Evolutionary conservation across 2,888 invertebrate genomes (phyloP), one percentile per base, ranked within the genome.

Genomic region (Brachylomia viminalis): DNA sequence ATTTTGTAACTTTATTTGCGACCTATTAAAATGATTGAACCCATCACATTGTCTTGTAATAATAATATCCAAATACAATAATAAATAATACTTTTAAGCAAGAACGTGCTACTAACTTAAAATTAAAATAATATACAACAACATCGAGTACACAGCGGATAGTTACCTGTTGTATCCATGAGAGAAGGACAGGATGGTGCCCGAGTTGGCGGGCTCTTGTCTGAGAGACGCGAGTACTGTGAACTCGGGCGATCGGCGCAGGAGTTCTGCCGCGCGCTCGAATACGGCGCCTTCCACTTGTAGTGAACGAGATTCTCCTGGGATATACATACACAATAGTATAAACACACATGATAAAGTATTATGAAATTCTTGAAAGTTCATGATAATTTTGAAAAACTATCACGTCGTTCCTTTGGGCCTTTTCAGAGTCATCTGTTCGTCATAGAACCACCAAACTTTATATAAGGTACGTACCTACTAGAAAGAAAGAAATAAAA

Each of bases 171-270:
- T 98, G 95, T 97, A 97, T 91, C 98, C 98, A 94, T 98, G 98
- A 82, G 98, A 98, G 96, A 98, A 98, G 90, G 98, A 98, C 89
- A 98, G 97, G 90, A 98, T 98, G 88, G 98, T 98, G 92, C 98
- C 98, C 84, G 98, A 98, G 96, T 98, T 98, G 90, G 97, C 97
- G 87, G 97, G 97, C 94, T 98, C 98, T 95, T 98, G 98, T 82
- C 97, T 97, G 83, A 98, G 95, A 90, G 97, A 97, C 76, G 98
- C 98, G 88, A 98, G 97, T 92, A 98, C 97, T 81, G 98, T 98
- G 96, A 98, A 98, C 96, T 98, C 98, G 79, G 98, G 97, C 90
- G 98, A 98, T 91, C 97, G 97, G 82, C 97, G 97, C 92, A 98
- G 96, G 90, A 98, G 95, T 89, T 97, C 97, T 75, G 97, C 97